phyloP scores from a whole-genome alignment of 2,113 vertebrate genomes.

The Larimichthys crocea region DNA sequence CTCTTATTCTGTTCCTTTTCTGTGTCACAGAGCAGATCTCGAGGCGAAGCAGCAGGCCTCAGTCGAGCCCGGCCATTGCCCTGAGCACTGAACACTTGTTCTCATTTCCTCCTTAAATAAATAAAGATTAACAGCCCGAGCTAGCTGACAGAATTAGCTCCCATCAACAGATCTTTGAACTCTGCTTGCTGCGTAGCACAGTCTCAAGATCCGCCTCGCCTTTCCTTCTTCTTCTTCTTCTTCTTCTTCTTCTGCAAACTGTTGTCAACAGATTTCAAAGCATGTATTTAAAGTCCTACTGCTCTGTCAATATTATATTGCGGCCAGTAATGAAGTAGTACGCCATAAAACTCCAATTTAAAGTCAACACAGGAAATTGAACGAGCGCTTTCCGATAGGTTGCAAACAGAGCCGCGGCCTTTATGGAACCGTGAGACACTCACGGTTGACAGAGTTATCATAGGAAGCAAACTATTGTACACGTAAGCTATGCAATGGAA shows the following conservation, averaged over 20 bases:
- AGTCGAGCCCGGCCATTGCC: conserved; percentile 53
- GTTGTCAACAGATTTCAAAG: not conserved
- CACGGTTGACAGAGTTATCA: not conserved
- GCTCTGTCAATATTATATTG: conserved; percentile 16
- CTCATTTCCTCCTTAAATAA: conserved; percentile 78
- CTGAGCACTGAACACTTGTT: conserved; percentile 58
- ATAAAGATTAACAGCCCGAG: conserved; percentile 68
- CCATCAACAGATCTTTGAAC: conserved; percentile 60
- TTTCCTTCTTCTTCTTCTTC: no score
- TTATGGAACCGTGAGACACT: conserved; percentile 10
- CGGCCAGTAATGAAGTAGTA: conserved; percentile 20
- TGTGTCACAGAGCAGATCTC: conserved; percentile 24
- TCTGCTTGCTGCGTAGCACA: not conserved
- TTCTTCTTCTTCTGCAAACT: not conserved
- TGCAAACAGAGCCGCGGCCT: not conserved
- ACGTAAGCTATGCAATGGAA: not conserved
- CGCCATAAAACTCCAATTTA: not conserved
- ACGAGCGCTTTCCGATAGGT: conserved; percentile 10
- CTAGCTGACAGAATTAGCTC: conserved; percentile 44
- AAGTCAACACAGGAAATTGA: conserved; percentile 10
- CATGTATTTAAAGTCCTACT: not conserved
- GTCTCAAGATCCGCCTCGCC: conserved; percentile 4
- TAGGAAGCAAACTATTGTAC: not conserved
- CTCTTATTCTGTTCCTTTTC: conserved; percentile 11
- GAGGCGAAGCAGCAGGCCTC: conserved; percentile 36